Conservation (phyloP, 2,888 invertebrate genomes). For the Ormia ochracea region DNA sequence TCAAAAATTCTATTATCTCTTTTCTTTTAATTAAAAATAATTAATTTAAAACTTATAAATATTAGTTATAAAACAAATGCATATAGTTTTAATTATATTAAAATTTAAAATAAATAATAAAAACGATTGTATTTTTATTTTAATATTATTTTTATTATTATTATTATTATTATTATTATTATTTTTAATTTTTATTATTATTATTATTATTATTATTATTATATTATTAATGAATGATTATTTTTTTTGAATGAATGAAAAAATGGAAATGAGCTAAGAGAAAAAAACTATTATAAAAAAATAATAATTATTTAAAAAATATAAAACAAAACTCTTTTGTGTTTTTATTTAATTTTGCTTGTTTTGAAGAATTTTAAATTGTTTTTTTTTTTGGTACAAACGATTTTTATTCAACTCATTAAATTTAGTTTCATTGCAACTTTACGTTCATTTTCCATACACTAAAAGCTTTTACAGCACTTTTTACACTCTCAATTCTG, state of each 20-base stretch:
- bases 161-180: conserved; percentile 67
- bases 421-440: background rate
- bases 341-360: conserved; percentile 67
- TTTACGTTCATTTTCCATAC: too few species aligned
- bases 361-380: background rate
- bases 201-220: conserved; percentile 67
- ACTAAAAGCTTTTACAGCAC: too few species aligned
- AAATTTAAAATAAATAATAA: conserved; percentile 45
- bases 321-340: conserved; percentile 66
- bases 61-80: conserved; percentile 50
- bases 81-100: conserved; percentile 60
- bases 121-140: conserved; percentile 58
- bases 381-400: background rate
- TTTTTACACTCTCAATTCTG: too few species aligned
- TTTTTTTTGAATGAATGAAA: conserved; percentile 68
- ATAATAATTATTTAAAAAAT: conserved; percentile 70
- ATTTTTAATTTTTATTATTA: conserved; percentile 70
- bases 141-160: conserved; percentile 65
- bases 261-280: conserved; percentile 47
- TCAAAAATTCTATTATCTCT: conserved; percentile 60
- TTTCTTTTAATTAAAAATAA: conserved; percentile 52
- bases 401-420: background rate
- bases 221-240: conserved; percentile 69
- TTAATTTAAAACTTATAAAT: conserved; percentile 58
- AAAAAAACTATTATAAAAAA: conserved; percentile 66